Conservation (phyloP, 2,888 invertebrate species). For the Agonopterix heracliana region DNA sequence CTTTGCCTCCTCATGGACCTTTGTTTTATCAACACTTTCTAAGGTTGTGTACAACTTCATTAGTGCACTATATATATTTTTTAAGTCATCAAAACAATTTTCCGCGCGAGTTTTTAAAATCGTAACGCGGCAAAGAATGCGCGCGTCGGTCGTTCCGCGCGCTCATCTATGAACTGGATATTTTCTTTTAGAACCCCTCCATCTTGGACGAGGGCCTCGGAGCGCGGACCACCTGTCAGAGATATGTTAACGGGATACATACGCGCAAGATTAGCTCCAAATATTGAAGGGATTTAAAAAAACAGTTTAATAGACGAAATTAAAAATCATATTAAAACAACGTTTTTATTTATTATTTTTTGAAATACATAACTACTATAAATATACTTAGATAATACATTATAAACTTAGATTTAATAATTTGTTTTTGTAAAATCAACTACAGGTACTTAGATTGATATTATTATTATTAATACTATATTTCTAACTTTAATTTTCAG, state of each 20-base stretch:
- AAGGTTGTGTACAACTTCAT: constrained; percentile 26
- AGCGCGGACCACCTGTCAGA: constrained; percentile 23
- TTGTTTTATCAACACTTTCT: constrained; percentile 25
- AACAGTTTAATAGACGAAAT: not conserved
- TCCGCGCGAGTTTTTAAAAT: constrained; percentile 34
- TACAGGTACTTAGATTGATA: no score
- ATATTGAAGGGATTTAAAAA: constrained; percentile 14
- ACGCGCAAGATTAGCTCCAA: constrained; percentile 17
- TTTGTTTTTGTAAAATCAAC: no score
- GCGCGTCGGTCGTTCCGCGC: constrained; percentile 39
- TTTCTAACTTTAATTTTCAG: no score
- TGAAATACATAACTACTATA: not conserved
- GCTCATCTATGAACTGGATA: constrained; percentile 54
- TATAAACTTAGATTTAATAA: not conserved
- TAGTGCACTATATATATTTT: constrained; percentile 30
- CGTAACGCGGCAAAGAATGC: constrained; percentile 27
- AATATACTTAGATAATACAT: not conserved
- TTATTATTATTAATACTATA: no score
- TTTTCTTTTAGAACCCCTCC: constrained; percentile 35
- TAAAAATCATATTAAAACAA: not conserved
- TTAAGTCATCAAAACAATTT: constrained; percentile 30
- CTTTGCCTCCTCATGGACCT: constrained; percentile 33
- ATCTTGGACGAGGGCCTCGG: constrained; percentile 16
- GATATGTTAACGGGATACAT: constrained; percentile 33
- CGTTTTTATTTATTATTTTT: not conserved